Evolutionary conservation across 2,797 vertebrate genomes (phyloP).

Genomic region (Perodicticus potto): DNA sequence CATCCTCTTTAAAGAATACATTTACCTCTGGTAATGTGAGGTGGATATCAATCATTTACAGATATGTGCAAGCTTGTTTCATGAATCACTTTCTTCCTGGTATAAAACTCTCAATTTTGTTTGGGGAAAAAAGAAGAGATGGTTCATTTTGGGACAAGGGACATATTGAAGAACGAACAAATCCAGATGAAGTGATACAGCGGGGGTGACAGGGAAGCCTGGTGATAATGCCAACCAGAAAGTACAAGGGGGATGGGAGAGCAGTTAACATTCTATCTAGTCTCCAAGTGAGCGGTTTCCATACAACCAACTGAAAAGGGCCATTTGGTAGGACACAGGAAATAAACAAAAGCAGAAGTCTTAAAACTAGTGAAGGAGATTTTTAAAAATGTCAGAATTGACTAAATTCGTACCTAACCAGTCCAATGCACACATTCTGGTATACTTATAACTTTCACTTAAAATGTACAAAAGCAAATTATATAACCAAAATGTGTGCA

Average conservation of each 20-base stretch:
- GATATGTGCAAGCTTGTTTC: neutral
- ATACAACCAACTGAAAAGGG: neutral
- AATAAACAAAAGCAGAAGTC: slow-evolving; percentile 9
- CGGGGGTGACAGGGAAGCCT: neutral
- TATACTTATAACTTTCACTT: too few relatives aligned
- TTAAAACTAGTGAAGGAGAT: neutral
- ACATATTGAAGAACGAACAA: neutral
- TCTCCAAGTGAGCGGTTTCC: neutral
- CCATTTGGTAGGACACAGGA: neutral
- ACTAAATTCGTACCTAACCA: too few relatives aligned
- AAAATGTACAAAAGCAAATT: too few relatives aligned
- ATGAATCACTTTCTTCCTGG: neutral
- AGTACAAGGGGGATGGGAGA: neutral
- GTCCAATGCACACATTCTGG: too few relatives aligned
- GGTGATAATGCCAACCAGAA: neutral
- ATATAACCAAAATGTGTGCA: too few relatives aligned
- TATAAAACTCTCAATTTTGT: neutral
- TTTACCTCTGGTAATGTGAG: neutral
- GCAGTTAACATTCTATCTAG: neutral
- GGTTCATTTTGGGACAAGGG: neutral
- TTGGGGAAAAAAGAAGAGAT: neutral
- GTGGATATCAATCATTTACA: neutral
- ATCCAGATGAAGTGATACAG: neutral
- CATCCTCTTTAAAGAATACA: slow-evolving; percentile 3
- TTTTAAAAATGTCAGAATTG: neutral